These are phyloP conservation scores for Enteromius afrohamiltoni DNA, from an alignment of 2,797 vertebrate genomes.

Conservation along the genomic window DNA sequence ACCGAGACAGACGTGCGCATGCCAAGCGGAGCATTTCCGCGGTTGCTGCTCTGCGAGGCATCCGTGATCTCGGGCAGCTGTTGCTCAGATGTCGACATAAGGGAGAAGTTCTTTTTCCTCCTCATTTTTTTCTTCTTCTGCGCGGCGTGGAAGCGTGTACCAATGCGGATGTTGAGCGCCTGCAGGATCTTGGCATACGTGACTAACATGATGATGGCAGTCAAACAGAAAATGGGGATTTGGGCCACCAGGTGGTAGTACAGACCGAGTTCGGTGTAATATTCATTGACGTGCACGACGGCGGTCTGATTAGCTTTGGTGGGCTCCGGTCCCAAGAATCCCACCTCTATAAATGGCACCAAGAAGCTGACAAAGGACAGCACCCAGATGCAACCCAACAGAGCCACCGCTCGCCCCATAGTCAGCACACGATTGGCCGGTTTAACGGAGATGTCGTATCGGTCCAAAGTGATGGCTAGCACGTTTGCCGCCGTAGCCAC, in stretches of 20 bases:
- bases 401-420: conserved; percentile 86
- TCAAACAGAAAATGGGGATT: conserved; percentile 98
- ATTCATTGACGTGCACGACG: conserved; percentile 84
- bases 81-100: conserved; percentile 80
- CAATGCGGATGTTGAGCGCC: conserved; percentile 97
- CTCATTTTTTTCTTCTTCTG: conserved; percentile 88
- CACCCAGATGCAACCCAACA: conserved; percentile 91
- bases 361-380: conserved; percentile 92
- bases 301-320: conserved; percentile 83
- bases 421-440: conserved; percentile 93
- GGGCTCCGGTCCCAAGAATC: conserved; percentile 80
- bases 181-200: conserved; percentile 98
- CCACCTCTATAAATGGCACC: conserved; percentile 95
- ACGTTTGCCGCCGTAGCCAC: conserved; percentile 94
- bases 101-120: conserved; percentile 93
- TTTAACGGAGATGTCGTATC: conserved; percentile 94
- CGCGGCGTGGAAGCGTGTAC: conserved; percentile 91
- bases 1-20: conserved; percentile 98
- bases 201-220: conserved; percentile 94
- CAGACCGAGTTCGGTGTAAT: conserved; percentile 92
- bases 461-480: conserved; percentile 92
- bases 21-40: conserved; percentile 86
- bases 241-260: conserved; percentile 97
- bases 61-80: conserved; percentile 80
- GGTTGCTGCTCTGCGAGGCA: conserved; percentile 82